Evolutionary conservation across 1,140 invertebrate species (phyloP), one percentile per base, ranked within the genome.

Genomic region (Theocolax elegans): DNA sequence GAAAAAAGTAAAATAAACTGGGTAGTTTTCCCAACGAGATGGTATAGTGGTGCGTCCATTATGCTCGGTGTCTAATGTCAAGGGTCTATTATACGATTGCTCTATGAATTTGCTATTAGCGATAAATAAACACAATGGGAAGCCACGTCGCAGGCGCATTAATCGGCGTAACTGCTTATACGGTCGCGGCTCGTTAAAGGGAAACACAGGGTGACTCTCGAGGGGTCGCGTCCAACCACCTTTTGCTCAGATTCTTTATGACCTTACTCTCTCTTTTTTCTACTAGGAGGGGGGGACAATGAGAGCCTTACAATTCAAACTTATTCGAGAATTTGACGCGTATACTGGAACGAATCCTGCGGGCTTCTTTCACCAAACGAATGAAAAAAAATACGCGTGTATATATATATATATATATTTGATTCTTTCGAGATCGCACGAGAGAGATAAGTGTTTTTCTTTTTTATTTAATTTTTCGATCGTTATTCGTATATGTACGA

Each of bases 71-170:
- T n/a, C n/a, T n/a, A n/a, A n/a, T 48, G 63, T 42, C 63, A 42
- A 53, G 51, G 44, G 72, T n/a, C 80, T 73, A 82, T 84, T 83
- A 81, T 83, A 76, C 79, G 80, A 84, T 84, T 83, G 80, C 83
- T 35, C 31, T 84, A 84, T 83, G 83, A 85, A 84, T 84, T 85
- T 81, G 79, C 81, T 85, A 86, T 85, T 85, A 84, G 84, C 84
- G 84, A 84, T 84, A 85, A 82, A 84, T 85, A 85, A 85, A 83
- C 78, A 85, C 82, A 86, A 86, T 83, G 77, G 79, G 72, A 67
- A 74, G 68, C n/a, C n/a, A 71, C 80, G 81, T 85, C 78, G 74
- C 80, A 13, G 82, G 78, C 78, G 80, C 82, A 77, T 84, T 84
- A 85, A 79, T 73, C 56, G 54, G 21, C 58, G 46, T 62, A 53